These are phyloP conservation scores for Polia nebulosa DNA, from an alignment of 2,888 invertebrate species.

Conservation along the genomic window DNA sequence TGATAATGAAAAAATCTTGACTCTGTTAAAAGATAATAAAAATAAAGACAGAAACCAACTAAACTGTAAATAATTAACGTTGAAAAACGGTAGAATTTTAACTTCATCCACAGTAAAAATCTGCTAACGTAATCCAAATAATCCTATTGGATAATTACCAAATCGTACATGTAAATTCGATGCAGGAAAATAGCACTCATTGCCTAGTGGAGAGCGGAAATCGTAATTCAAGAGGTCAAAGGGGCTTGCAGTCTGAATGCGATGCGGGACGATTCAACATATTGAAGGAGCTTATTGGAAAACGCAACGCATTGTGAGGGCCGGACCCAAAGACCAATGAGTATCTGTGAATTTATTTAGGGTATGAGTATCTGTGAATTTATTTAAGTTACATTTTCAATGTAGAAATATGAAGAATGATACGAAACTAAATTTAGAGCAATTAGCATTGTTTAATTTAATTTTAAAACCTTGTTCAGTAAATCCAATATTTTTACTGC, in stretches of 20 bases:
- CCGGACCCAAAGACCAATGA: not conserved
- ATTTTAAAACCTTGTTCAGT: conserved; percentile 6
- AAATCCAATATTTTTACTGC: conserved; percentile 21
- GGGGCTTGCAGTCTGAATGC: conserved; percentile 41
- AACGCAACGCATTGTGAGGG: conserved; percentile 11
- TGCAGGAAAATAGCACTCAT: conserved; percentile 39
- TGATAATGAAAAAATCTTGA: too few relatives aligned
- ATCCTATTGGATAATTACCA: conserved; percentile 16
- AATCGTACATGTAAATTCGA: conserved; percentile 39
- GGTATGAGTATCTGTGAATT: not conserved
- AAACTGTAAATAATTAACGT: too few relatives aligned
- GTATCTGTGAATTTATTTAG: not conserved
- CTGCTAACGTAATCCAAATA: not conserved
- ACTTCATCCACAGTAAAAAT: not conserved
- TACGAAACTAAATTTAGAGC: not conserved
- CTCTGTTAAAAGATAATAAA: too few relatives aligned
- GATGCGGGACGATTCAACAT: conserved; percentile 38
- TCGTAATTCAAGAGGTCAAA: conserved; percentile 52
- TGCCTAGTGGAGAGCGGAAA: conserved; percentile 30
- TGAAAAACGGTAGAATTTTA: not conserved
- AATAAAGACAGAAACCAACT: not conserved
- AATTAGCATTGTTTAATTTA: not conserved
- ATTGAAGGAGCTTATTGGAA: conserved; percentile 37
- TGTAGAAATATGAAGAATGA: not conserved
- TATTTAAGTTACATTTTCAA: not conserved